Evolutionary conservation across 2,113 vertebrate species (phyloP), one percentile per base, ranked within the genome.

Genomic region (Grus americana): DNA sequence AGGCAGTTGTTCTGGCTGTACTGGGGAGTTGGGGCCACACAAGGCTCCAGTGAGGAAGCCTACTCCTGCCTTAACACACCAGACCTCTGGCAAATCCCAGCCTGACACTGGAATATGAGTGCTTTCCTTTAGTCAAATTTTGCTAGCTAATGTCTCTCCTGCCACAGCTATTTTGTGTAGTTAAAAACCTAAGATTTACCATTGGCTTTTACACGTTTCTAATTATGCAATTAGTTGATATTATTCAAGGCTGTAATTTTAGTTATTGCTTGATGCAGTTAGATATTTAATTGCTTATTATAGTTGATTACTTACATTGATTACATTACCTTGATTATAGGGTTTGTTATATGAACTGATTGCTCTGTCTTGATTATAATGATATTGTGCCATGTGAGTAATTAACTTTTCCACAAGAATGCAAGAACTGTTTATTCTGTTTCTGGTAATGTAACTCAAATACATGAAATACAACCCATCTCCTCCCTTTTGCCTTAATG

Each of bases 351-450:
- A 82, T 30, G 54, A 96, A 78, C 74, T 96, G 92, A 96, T 94
- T 96, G 59, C 94, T 93, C 59, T 85, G 47, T 78, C 92, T 90
- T 97, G 96, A 97, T 97, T 97, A 87, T 94, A 95, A 96, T 79
- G 75, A 90, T 87, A 88, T 92, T 97, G 88, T 74, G 52, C 61
- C 68, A 30, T 42, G 59, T n/a, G 61, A 91, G 68, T 85, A 93
- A 96, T 93, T 90, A 92, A 88, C 49, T 55, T 90, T 82, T 76
- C 66, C 57, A 89, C 68, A 95, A 86, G 74, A 95, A 96, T 36
- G 72, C 54, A 92, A 78, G n/a, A 73, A 79, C 61, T 90, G 67
- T 83, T 96, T 91, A 79, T 79, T 91, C 71, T 79, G 23, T 58
- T 90, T 92, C 84, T 91, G 49, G 62, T 76, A 91, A 76, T 32